Evolutionary conservation across 2,113 vertebrate genomes (phyloP).

Genomic region (Cyphotilapia sp.): DNA sequence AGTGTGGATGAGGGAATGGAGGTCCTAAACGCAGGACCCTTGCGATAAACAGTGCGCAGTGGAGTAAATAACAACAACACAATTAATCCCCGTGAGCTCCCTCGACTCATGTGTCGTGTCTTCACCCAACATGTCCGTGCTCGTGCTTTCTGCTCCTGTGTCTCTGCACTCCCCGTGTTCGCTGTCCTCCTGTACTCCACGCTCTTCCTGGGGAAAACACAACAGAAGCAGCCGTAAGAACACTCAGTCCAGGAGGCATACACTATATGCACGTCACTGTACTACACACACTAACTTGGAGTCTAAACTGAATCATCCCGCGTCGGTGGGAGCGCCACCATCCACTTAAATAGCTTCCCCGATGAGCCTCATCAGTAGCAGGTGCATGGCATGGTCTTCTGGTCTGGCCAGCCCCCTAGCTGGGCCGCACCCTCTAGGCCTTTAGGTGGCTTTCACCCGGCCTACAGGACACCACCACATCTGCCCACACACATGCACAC

Average conservation of each 20-base stretch:
- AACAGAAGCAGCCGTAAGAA: neutral
- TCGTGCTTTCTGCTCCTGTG: neutral
- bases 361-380: neutral
- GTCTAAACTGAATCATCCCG: neutral
- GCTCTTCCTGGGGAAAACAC: accelerated
- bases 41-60: neutral
- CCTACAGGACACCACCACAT: neutral
- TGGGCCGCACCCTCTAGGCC: accelerated
- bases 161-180: neutral
- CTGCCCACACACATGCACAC: neutral
- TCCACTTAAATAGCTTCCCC: neutral
- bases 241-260: neutral
- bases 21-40: accelerated
- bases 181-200: neutral
- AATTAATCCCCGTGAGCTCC: neutral
- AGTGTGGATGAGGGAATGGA: accelerated
- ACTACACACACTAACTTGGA: neutral
- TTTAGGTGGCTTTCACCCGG: neutral
- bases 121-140: accelerated
- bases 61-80: neutral
- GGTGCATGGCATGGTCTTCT: neutral
- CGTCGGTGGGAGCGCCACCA: accelerated
- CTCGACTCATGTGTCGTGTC: neutral
- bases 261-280: neutral
- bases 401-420: accelerated